These are phyloP conservation scores for Microplitis mediator DNA, from an alignment of 1,140 invertebrate species.

Conservation along the genomic window DNA sequence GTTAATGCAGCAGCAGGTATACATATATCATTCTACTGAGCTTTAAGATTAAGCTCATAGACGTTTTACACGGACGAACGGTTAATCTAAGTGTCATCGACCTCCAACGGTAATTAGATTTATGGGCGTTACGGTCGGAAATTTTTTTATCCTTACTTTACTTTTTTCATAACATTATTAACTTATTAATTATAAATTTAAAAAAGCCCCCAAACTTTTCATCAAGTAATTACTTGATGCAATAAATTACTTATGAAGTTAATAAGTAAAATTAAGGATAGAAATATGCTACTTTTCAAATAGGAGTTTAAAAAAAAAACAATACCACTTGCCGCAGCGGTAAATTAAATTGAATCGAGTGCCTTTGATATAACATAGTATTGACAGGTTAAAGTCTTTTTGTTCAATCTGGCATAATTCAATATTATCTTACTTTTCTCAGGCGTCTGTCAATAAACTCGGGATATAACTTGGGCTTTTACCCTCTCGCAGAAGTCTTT, in stretches of 20 bases:
- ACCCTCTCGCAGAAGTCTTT: neutral
- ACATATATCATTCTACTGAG: conserved; percentile 23
- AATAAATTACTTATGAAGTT: too few species aligned
- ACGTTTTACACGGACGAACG: conserved; percentile 21
- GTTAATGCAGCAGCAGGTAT: conserved; percentile 21
- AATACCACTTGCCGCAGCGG: too few species aligned
- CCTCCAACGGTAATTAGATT: conserved; percentile 28
- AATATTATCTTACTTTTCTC: conserved; percentile 7
- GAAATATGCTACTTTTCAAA: too few species aligned
- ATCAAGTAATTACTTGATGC: too few species aligned
- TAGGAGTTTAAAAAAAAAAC: too few species aligned
- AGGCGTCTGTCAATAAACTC: conserved; percentile 11
- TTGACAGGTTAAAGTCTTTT: neutral
- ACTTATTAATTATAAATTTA: too few species aligned
- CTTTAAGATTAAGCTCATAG: conserved; percentile 22
- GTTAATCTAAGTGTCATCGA: conserved; percentile 20
- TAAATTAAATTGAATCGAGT: too few species aligned
- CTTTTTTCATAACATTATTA: too few species aligned
- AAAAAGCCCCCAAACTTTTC: too few species aligned
- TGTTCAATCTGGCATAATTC: neutral
- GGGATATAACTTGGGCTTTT: too few species aligned
- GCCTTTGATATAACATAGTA: too few species aligned
- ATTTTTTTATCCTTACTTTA: conserved; percentile 11
- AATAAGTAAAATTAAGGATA: too few species aligned
- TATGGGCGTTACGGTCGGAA: conserved; percentile 17